A percentile compares a stretch with the other conserved stretches of the same genome.
These are phyloP conservation scores for Cephus rjabovi DNA, from an alignment of 2,888 invertebrate genomes.

Conservation along the genomic window DNA sequence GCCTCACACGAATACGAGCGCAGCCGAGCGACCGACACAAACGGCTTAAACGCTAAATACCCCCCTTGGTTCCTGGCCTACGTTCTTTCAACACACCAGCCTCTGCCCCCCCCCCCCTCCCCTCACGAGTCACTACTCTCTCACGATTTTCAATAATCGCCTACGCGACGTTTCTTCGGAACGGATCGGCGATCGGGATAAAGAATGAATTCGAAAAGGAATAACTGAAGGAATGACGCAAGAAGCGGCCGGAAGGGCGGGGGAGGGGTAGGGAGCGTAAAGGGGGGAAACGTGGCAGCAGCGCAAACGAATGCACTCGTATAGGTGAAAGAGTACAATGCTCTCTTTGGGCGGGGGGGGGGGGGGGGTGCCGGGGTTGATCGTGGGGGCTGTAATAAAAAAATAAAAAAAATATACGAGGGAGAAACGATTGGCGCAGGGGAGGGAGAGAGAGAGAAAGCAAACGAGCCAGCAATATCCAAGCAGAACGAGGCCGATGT, in stretches of 20 bases:
- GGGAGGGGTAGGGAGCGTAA: conserved; percentile 19
- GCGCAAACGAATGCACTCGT: too few relatives aligned
- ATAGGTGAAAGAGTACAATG: background rate
- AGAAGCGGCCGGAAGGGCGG: conserved; percentile 23
- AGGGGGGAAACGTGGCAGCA: background rate
- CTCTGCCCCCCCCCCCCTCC: conserved; percentile 21
- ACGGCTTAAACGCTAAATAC: conserved; percentile 4
- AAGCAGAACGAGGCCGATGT: conserved; percentile 41
- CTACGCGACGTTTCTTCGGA: too few relatives aligned
- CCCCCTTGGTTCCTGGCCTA: too few relatives aligned
- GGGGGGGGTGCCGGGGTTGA: conserved; percentile 16
- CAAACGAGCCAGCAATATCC: conserved; percentile 20
- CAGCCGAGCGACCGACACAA: conserved; percentile 36
- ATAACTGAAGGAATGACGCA: background rate
- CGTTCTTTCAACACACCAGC: conserved; percentile 32
- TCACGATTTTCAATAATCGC: too few relatives aligned
- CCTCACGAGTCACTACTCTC: background rate
- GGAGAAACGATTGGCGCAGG: background rate
- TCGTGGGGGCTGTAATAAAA: conserved; percentile 23
- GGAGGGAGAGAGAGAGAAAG: background rate
- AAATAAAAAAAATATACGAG: conserved; percentile 33
- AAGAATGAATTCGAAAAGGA: background rate
- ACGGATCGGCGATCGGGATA: too few relatives aligned
- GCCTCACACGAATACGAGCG: conserved; percentile 53
- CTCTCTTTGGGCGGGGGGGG: background rate